Percentiles rank a stretch among this genome's conserved stretches.
phyloP scores from a whole-genome alignment of 2,797 vertebrate species.

The Sternotherus odoratus region DNA sequence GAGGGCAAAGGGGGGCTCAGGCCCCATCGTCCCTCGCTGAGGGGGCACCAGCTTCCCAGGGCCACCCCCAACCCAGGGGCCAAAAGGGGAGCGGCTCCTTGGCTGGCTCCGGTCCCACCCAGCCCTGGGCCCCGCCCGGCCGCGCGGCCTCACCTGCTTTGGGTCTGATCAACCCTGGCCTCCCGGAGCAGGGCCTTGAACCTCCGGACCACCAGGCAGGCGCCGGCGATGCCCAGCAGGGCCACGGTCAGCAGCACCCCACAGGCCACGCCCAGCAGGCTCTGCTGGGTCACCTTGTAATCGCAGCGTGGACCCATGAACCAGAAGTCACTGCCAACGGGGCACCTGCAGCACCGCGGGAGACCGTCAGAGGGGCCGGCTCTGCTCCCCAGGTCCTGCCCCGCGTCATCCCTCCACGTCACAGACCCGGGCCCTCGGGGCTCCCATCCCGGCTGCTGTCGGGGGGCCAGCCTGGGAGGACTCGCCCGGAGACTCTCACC shows the following conservation, averaged over 20 bases:
- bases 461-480: background rate
- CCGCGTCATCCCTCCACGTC: too few species aligned
- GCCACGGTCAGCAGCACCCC: constrained; percentile 81
- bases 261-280: constrained; percentile 83
- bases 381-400: too few species aligned
- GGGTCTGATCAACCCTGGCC: constrained; percentile 90
- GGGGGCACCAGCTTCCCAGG: too few species aligned
- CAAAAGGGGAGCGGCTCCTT: background rate
- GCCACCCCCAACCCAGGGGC: too few species aligned
- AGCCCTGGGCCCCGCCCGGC: background rate
- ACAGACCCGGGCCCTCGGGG: background rate
- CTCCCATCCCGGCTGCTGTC: background rate
- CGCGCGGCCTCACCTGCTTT: constrained; percentile 85
- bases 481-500: background rate
- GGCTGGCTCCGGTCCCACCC: background rate
- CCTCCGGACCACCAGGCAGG: constrained; percentile 82
- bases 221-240: constrained; percentile 77
- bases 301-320: constrained; percentile 90
- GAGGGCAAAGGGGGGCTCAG: too few species aligned
- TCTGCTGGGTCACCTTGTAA: constrained; percentile 84
- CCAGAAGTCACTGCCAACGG: constrained; percentile 88
- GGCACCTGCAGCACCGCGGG: constrained; percentile 77
- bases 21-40: too few species aligned
- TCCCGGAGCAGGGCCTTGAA: constrained; percentile 88
- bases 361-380: background rate